Percentiles rank a stretch among this genome's conserved stretches.
Conservation (phyloP, 2,113 vertebrate genomes). For the Toxotes chatareus region DNA sequence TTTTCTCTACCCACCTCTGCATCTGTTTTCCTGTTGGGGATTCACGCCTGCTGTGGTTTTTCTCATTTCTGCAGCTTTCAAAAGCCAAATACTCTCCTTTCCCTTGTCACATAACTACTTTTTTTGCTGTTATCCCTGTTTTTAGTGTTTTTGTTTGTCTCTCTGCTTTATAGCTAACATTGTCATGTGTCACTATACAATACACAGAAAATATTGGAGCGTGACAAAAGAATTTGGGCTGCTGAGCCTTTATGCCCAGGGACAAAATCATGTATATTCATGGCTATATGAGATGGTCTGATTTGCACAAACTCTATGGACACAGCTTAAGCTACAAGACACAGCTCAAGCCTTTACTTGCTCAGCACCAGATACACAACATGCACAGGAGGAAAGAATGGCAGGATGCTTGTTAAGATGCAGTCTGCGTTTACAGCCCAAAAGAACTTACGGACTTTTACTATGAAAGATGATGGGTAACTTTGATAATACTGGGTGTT, state of each 20-base stretch:
- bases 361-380: not conserved
- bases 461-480: conserved; percentile 13
- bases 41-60: conserved; percentile 9
- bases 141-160: not conserved
- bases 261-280: conserved; percentile 13
- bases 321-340: conserved; percentile 1
- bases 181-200: conserved; percentile 1
- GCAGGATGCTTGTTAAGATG: conserved; percentile 21
- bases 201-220: conserved; percentile 19
- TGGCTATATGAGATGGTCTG: not conserved
- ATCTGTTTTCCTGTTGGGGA: not conserved
- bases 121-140: not conserved
- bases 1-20: conserved; percentile 5
- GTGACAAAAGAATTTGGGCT: conserved; percentile 1
- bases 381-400: not conserved
- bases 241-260: not conserved
- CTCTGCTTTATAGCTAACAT: conserved; percentile 1
- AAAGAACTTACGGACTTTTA: not conserved
- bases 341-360: not conserved
- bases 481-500: conserved; percentile 14
- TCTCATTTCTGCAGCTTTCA: conserved; percentile 20
- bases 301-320: not conserved
- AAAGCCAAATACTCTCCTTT: conserved; percentile 27
- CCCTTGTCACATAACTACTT: not conserved
- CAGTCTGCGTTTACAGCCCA: not conserved